Evolutionary conservation across 2,888 invertebrate species (phyloP).

Genomic region (Tupiocoris notatus): DNA sequence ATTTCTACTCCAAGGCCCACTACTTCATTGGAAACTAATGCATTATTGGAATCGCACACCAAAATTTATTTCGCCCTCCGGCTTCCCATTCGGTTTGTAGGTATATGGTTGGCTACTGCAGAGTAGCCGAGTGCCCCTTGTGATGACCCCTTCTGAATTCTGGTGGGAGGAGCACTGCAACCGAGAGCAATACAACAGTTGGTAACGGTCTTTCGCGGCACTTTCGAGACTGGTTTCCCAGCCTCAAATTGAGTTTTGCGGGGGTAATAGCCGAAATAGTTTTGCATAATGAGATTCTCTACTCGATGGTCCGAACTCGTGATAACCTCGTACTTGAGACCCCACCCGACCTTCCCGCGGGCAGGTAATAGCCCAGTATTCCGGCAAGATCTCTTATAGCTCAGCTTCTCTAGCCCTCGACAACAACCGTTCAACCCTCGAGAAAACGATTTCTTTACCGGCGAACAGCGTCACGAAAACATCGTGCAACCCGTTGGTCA

Average conservation of each 20-base stretch:
- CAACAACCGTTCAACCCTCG: not conserved
- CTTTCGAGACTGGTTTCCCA: not conserved
- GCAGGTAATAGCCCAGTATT: not conserved
- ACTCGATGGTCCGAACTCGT: slow-evolving; percentile 6
- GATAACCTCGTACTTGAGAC: slow-evolving; percentile 36
- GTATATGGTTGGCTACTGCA: not conserved
- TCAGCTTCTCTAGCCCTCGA: not conserved
- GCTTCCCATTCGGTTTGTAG: not conserved
- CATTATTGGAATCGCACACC: not conserved
- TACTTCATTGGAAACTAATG: not conserved
- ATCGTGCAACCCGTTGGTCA: slow-evolving; percentile 9
- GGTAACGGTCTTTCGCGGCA: not conserved
- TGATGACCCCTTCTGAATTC: not conserved
- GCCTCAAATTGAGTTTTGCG: not conserved
- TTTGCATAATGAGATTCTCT: slow-evolving; percentile 35
- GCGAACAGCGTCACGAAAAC: slow-evolving; percentile 5
- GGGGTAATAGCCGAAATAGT: slow-evolving; percentile 31
- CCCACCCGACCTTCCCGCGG: slow-evolving; percentile 26
- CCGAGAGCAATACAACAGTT: not conserved
- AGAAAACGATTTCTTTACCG: slow-evolving; percentile 25
- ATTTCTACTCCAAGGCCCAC: not conserved
- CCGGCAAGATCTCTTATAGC: not conserved
- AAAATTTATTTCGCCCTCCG: not conserved
- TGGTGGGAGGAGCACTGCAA: not conserved
- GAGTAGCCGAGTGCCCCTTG: not conserved